Percentiles rank a stretch among this genome's conserved stretches.
Conservation (phyloP, 2,113 vertebrate genomes). For the Tragelaphus strepsiceros region DNA sequence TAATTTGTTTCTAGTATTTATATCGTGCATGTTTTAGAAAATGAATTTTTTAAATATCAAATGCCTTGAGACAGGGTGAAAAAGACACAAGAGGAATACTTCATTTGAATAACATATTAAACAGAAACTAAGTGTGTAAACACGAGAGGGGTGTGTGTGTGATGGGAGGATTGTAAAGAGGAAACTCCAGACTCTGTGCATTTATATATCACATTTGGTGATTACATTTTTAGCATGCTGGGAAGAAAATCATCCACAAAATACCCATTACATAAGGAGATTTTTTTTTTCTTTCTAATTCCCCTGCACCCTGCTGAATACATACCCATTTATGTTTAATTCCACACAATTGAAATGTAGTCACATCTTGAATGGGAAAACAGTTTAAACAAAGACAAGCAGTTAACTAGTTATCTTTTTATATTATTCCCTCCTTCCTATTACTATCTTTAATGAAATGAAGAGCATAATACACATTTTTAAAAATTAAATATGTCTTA, state of each 20-base stretch:
- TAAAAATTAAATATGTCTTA: constrained; percentile 13
- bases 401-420: constrained; percentile 30
- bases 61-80: background rate
- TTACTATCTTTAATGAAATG: constrained; percentile 5
- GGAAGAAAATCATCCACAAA: constrained; percentile 56
- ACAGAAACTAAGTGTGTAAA: background rate
- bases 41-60: background rate
- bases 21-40: background rate
- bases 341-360: background rate
- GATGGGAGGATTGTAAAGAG: background rate
- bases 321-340: background rate
- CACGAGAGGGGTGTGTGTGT: background rate
- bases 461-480: background rate
- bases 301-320: background rate
- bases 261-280: constrained; percentile 14
- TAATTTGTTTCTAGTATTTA: background rate
- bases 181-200: background rate
- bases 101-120: background rate
- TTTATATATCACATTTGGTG: constrained; percentile 32
- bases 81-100: background rate
- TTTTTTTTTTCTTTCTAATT: background rate
- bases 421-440: background rate
- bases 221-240: constrained; percentile 44
- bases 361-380: background rate
- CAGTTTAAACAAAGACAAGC: background rate